These are phyloP conservation scores for Vidua chalybeata DNA, from an alignment of 2,113 vertebrate species.

Conservation along the genomic window DNA sequence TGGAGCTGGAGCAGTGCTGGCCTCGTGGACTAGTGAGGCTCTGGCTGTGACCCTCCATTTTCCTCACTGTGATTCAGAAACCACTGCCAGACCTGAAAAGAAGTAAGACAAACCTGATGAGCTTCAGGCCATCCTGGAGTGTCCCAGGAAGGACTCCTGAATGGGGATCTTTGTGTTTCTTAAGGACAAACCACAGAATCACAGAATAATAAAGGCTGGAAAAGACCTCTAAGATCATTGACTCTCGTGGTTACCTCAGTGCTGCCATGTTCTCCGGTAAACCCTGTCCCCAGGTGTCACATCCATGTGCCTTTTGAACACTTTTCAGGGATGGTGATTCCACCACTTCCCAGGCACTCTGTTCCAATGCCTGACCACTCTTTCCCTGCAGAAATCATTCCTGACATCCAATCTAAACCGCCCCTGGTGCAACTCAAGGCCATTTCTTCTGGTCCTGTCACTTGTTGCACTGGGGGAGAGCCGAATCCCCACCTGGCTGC, in stretches of 20 bases:
- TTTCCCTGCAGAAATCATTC: background rate
- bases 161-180: background rate
- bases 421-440: too few relatives aligned
- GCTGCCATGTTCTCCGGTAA: background rate
- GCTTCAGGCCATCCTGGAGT: background rate
- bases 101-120: background rate
- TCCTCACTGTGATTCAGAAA: background rate
- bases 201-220: background rate
- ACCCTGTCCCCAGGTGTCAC: background rate
- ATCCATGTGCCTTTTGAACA: background rate
- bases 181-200: background rate
- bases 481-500: background rate
- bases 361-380: background rate
- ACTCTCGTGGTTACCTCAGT: background rate
- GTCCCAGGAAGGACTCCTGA: background rate
- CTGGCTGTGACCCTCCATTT: background rate
- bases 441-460: background rate
- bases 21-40: background rate
- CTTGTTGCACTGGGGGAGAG: background rate
- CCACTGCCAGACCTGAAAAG: background rate
- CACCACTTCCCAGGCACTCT: background rate
- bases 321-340: background rate
- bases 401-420: background rate
- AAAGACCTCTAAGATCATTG: background rate
- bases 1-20: background rate